Evolutionary conservation across 2,113 vertebrate species (phyloP).

Genomic region (Picathartes gymnocephalus): DNA sequence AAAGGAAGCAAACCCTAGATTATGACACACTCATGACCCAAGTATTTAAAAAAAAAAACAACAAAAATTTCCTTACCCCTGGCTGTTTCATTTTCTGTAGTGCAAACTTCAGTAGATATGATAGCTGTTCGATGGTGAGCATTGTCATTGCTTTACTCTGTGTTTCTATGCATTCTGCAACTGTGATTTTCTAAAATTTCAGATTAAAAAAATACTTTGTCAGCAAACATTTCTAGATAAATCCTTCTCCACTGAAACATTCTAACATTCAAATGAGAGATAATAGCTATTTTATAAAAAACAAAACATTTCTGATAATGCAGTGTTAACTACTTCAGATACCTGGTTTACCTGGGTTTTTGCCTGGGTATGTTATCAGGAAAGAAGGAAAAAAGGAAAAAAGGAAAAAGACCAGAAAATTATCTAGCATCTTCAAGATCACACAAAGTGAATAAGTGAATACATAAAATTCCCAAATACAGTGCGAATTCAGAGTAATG

Average conservation of each 20-base stretch:
- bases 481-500: neutral
- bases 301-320: neutral
- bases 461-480: neutral
- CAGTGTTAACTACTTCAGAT: neutral
- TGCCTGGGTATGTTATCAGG: neutral
- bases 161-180: constrained; percentile 98
- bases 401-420: neutral
- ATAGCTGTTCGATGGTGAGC: constrained; percentile 94
- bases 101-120: constrained; percentile 97
- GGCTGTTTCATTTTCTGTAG: constrained; percentile 99
- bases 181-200: constrained; percentile 93
- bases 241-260: neutral
- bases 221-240: constrained; percentile 25
- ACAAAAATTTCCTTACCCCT: constrained; percentile 80
- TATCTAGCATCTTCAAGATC: neutral
- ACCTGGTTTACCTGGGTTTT: neutral
- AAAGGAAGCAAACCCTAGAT: neutral
- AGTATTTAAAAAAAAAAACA: neutral
- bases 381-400: neutral
- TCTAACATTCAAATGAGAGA: neutral
- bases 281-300: neutral
- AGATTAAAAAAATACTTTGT: constrained; percentile 45
- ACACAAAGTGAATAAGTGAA: neutral
- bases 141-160: constrained; percentile 99
- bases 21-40: neutral